These are phyloP conservation scores for Kryptolebias marmoratus DNA, from an alignment of 2,113 vertebrate species.

Conservation along the genomic window DNA sequence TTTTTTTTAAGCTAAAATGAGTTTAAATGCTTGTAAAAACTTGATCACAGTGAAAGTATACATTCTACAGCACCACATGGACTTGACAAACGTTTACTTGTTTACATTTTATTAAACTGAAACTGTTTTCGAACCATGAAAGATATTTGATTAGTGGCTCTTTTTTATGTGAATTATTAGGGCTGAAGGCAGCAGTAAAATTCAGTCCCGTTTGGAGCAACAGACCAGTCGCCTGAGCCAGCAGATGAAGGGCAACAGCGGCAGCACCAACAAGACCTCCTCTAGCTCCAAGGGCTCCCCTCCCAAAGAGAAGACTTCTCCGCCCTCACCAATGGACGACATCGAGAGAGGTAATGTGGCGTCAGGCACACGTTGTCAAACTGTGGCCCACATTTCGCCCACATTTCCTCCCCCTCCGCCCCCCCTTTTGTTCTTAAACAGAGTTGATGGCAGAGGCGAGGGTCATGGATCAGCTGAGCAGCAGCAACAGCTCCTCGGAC, in stretches of 20 bases:
- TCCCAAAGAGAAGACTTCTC: conserved; percentile 85
- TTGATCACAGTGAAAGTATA: no score
- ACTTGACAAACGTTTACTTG: background rate
- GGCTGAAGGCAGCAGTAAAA: conserved; percentile 95
- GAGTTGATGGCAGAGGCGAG: conserved; percentile 95
- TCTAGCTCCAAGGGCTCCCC: conserved; percentile 83
- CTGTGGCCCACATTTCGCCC: no score
- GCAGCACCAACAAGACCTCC: conserved; percentile 81
- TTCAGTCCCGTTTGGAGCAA: conserved; percentile 87
- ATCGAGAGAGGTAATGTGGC: conserved; percentile 89
- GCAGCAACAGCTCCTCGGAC: conserved; percentile 90
- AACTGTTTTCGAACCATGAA: background rate
- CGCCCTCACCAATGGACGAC: conserved; percentile 91
- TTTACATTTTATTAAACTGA: background rate
- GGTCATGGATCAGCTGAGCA: conserved; percentile 95
- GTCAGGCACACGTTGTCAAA: background rate
- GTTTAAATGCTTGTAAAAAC: background rate
- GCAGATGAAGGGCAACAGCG: conserved; percentile 80
- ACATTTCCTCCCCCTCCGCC: background rate
- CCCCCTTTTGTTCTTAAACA: conserved; percentile 48
- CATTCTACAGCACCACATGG: no score
- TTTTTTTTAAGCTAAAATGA: background rate
- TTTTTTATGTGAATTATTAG: conserved; percentile 66
- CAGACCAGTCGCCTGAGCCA: conserved; percentile 81
- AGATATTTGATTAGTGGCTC: background rate